Evolutionary conservation across 2,797 vertebrate species (phyloP), one percentile per base, ranked within the genome.

Genomic region (Sylvia borin): DNA sequence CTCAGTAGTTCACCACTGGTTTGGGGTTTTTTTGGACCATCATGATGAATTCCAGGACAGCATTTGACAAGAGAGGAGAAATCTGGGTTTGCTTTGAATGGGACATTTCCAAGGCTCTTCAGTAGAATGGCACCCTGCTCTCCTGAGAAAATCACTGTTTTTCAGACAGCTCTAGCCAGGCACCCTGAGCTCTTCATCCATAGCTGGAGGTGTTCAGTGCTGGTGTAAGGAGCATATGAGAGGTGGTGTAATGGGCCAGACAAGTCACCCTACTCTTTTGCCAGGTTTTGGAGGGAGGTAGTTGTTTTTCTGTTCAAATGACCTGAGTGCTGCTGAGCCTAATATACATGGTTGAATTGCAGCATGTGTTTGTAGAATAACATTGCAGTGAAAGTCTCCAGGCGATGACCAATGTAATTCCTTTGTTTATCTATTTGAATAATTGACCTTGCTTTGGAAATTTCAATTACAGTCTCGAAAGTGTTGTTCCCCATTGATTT

Each of bases 1-100:
- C 25, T 8, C 8, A 60, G 11, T 26, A 61, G 26, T 70, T 88
- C 0, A 0, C 32, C 43, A 5, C 27, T 25, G 9, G 1, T 47
- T 38, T 61, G 21, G 11, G 19, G 7, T 43, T 43, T 54, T 27
- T 83, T 86, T 32, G 26, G 11, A 43, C 29, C 21, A 24, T 75
- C 36, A 53, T 62, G 34, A 25, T 77, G 70, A 84, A 51, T 51
- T 88, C n/a, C 18, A 71, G 36, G n/a, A 7, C 27, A 65, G 17
- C 17, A 61, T 76, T 88, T 88, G n/a, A n/a, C 6, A 66, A 70
- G 27, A 21, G 10, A 29, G 27, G 24, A 71, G 20, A 55, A 91
- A 50, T 38, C 7, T 68, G 27, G 7, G 1, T 77, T 25, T 80
- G 6, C 38, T 89, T 74, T 81, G 61, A 71, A 31, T 34, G 16